Evolutionary conservation across 2,113 vertebrate species (phyloP).

Genomic region (Salvelinus alpinus): DNA sequence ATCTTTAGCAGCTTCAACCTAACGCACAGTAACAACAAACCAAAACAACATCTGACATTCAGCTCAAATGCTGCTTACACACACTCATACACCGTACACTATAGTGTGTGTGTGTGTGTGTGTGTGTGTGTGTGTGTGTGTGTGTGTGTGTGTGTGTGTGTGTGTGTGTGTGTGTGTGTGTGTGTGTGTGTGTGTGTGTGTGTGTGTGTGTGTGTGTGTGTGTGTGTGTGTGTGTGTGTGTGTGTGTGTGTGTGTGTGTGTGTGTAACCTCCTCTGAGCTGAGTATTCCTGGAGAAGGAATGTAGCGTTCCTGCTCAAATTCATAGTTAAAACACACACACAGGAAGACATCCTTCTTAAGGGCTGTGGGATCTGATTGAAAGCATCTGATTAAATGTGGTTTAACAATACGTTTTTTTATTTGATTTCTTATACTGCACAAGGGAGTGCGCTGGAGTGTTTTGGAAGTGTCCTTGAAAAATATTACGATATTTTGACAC

Average conservation of each 20-base stretch:
- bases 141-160: background rate
- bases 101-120: too few species aligned
- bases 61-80: conserved; percentile 57
- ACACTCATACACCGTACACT: conserved; percentile 40
- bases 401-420: too few species aligned
- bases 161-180: conserved; percentile 24
- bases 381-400: too few species aligned
- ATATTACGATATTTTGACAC: too few species aligned
- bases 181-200: too few species aligned
- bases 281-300: conserved; percentile 64
- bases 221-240: conserved; percentile 10
- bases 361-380: background rate
- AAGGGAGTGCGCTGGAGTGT: too few species aligned
- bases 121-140: too few species aligned
- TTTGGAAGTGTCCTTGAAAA: too few species aligned
- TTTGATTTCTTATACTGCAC: too few species aligned
- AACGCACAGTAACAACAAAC: conserved; percentile 46
- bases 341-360: conserved; percentile 5
- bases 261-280: conserved; percentile 75
- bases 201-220: too few species aligned
- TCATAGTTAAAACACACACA: conserved; percentile 45
- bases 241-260: conserved; percentile 5
- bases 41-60: conserved; percentile 61
- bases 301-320: conserved; percentile 63
- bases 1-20: conserved; percentile 48